Evolutionary conservation across 1,140 invertebrate species (phyloP), one percentile per base, ranked within the genome.

Genomic region (Lasioglossum albipes): DNA sequence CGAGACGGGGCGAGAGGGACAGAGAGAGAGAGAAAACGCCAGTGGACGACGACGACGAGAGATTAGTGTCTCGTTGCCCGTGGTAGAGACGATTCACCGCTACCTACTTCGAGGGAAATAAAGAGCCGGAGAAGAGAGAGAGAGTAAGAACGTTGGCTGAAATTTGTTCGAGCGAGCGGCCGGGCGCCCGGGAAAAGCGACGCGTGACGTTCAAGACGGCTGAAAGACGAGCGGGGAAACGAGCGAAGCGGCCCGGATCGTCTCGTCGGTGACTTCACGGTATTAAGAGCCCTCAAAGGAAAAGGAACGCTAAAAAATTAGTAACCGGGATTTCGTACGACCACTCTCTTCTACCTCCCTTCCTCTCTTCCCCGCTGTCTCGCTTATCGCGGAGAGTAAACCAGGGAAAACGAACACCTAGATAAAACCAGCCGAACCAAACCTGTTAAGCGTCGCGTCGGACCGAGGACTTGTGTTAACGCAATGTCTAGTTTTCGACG

Each of bases 21-120:
- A 27, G 27, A 27, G 36, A 36, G 36, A 36, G 5, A 36, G 36
- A 36, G 31, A 36, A 1, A 36, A 5, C 36, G 36, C 3, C 36
- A 5, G 36, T 36, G 36, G 36, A 36, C 36, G 36, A 36, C 36
- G 36, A 36, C 69, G 49, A 66, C 74, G 67, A 82, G 81, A 78
- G 86, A 84, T 86, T 86, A 85, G 75, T 76, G 71, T 82, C 75
- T 70, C 74, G 73, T 79, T 64, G 79, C 82, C 52, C 68, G 49
- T 77, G 84, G 79, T 78, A 69, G 74, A 69, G 69, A 82, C 74
- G 68, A 75, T 80, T 71, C 62, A 16, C 54, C 66, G 22, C 52
- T 66, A 54, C 12, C 31, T 61, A 41, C 13, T 45, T 36, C 67
- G 13, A 12, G 42, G 16, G 49, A 52, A 66, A 66, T 42, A 66